phyloP scores from a whole-genome alignment of 2,797 vertebrate species.

The Acomys russatus region DNA sequence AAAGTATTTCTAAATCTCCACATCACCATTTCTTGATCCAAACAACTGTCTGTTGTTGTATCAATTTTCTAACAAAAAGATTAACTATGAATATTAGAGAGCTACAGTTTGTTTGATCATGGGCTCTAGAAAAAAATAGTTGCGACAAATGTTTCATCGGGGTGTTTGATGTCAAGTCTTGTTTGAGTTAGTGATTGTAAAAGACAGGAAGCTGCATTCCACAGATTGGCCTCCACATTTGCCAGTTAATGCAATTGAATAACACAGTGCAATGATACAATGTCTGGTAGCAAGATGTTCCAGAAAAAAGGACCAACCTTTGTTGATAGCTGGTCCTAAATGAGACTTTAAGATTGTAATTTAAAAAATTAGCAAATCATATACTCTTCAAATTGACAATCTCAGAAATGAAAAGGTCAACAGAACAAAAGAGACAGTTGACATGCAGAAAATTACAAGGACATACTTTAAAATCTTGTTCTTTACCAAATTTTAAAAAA shows the following conservation, averaged over 20 bases:
- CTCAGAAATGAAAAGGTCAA: neutral
- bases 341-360: neutral
- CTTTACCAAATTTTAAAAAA: neutral
- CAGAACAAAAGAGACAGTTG: neutral
- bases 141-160: neutral
- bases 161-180: neutral
- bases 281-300: neutral
- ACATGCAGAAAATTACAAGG: neutral
- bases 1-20: too few relatives aligned
- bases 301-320: neutral
- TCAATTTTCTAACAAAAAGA: neutral
- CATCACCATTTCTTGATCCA: too few relatives aligned
- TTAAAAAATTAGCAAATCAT: neutral
- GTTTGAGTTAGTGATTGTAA: neutral
- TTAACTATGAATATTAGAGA: neutral
- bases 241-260: neutral
- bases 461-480: neutral
- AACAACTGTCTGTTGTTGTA: neutral
- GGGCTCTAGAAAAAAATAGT: neutral
- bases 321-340: neutral
- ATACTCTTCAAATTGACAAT: neutral
- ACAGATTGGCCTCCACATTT: neutral
- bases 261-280: neutral
- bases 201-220: neutral
- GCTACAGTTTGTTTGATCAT: neutral